A percentile compares a stretch with the other conserved stretches of the same genome.
These are phyloP conservation scores for Solen grandis DNA, from an alignment of 1,140 invertebrate genomes.

Conservation along the genomic window DNA sequence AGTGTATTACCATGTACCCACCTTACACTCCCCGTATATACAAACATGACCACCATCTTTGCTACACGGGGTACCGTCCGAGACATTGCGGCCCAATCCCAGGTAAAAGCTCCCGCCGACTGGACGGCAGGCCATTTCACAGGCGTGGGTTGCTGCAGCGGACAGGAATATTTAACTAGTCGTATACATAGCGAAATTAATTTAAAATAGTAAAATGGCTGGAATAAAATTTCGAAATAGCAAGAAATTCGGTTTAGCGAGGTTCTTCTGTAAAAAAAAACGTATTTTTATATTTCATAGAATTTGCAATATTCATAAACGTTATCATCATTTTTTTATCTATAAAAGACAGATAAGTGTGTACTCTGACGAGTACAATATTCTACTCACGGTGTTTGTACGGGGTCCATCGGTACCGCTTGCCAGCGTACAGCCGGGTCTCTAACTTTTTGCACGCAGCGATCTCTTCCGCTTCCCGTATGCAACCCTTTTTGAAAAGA, in stretches of 20 bases:
- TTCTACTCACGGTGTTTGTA: constrained; percentile 46
- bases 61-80: constrained; percentile 40
- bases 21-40: constrained; percentile 28
- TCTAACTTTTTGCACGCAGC: constrained; percentile 17
- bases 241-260: no score
- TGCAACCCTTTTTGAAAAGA: constrained; percentile 42
- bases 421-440: constrained; percentile 11
- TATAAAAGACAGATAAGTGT: no score
- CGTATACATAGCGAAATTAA: no score
- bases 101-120: constrained; percentile 39
- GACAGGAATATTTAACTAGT: no score
- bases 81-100: background rate
- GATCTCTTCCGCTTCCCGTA: constrained; percentile 8
- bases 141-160: constrained; percentile 18
- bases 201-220: no score
- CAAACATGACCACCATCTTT: constrained; percentile 14
- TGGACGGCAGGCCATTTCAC: constrained; percentile 49
- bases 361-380: no score
- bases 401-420: constrained; percentile 44
- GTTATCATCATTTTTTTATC: no score
- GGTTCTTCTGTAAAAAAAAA: no score
- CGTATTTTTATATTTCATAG: no score
- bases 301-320: no score
- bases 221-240: no score
- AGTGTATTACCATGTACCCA: no score